Percentiles rank a stretch among this genome's conserved stretches.
Conservation (phyloP, 2,797 vertebrate species). For the Mormyrops boulengeri region DNA sequence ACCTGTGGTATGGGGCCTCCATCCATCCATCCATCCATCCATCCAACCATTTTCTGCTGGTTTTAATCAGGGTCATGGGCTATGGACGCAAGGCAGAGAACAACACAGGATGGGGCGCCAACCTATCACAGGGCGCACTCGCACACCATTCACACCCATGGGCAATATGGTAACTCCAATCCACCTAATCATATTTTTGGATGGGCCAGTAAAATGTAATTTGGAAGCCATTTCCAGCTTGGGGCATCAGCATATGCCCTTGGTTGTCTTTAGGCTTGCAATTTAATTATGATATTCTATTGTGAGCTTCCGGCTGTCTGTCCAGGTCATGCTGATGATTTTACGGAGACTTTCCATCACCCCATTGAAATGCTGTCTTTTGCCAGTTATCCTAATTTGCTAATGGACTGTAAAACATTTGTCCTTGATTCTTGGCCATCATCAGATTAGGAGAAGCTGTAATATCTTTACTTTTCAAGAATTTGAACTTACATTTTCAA, state of each 20-base stretch:
- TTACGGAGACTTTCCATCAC: background rate
- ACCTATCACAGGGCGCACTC: background rate
- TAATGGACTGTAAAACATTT: constrained; percentile 1
- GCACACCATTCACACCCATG: background rate
- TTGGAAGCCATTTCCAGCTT: background rate
- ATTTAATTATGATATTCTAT: background rate
- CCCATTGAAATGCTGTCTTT: background rate
- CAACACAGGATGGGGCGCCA: background rate
- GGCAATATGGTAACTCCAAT: background rate
- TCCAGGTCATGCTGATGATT: background rate
- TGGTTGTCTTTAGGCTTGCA: background rate
- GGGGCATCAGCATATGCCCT: background rate
- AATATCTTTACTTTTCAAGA: background rate
- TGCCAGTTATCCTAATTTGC: background rate
- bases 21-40: background rate
- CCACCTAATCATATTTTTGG: background rate
- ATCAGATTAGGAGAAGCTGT: background rate
- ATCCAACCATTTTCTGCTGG: background rate
- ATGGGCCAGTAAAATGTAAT: background rate
- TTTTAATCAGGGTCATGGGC: background rate
- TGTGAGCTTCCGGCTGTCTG: background rate
- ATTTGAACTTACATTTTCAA: background rate
- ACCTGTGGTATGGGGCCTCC: background rate
- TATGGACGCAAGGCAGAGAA: background rate
- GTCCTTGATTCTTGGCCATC: constrained; percentile 13